Conservation (phyloP, 2,888 invertebrate genomes). For the Chirona hameri region DNA sequence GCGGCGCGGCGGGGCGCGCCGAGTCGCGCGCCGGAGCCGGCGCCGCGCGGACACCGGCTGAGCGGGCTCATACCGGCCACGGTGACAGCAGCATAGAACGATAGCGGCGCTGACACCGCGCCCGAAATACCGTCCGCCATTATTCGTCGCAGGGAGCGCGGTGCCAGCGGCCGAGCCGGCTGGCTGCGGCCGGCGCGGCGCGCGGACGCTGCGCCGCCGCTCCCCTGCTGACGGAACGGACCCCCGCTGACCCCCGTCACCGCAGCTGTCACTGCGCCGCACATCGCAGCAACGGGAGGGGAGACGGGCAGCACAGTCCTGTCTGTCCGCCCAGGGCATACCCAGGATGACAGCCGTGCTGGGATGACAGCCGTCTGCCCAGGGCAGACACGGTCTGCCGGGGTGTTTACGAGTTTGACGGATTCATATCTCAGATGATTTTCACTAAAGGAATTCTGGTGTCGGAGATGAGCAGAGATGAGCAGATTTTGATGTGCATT, state of each 20-base stretch:
- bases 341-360: too few relatives aligned
- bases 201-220: not conserved
- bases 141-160: not conserved
- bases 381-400: too few relatives aligned
- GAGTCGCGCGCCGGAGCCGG: not conserved
- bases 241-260: not conserved
- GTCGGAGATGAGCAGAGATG: too few relatives aligned
- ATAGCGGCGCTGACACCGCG: not conserved
- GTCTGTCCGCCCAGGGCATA: too few relatives aligned
- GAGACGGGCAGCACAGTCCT: too few relatives aligned
- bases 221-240: not conserved
- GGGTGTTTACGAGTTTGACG: too few relatives aligned
- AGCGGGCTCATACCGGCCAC: not conserved
- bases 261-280: not conserved
- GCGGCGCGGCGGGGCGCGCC: not conserved
- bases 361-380: too few relatives aligned
- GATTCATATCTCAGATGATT: too few relatives aligned
- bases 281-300: not conserved
- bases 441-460: too few relatives aligned
- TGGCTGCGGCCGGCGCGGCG: not conserved
- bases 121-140: not conserved
- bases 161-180: not conserved
- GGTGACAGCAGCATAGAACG: conserved; percentile 1
- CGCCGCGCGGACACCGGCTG: not conserved
- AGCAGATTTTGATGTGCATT: too few relatives aligned